phyloP scores from a whole-genome alignment of 2,113 vertebrate genomes.

The Chionodraco myersi region DNA sequence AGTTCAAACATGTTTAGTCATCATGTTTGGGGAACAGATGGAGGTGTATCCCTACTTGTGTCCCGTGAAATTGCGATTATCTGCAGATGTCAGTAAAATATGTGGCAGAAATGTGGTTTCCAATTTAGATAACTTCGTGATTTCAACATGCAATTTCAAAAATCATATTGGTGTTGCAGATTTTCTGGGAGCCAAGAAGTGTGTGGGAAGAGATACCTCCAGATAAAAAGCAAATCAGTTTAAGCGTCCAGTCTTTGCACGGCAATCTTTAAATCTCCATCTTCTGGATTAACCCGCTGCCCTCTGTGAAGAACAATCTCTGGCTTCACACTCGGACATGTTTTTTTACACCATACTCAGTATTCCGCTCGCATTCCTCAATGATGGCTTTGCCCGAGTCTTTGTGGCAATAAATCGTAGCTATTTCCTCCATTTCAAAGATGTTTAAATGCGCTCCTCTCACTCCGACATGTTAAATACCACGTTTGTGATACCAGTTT shows the following conservation, averaged over 20 bases:
- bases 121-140: background rate
- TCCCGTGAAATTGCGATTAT: background rate
- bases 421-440: slow-evolving; percentile 53
- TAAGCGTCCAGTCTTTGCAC: slow-evolving; percentile 47
- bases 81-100: background rate
- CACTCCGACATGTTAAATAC: slow-evolving; percentile 28
- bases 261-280: slow-evolving; percentile 55
- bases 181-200: background rate
- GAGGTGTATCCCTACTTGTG: background rate
- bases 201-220: slow-evolving; percentile 13
- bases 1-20: slow-evolving; percentile 8
- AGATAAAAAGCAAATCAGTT: slow-evolving; percentile 31
- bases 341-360: slow-evolving; percentile 29
- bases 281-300: slow-evolving; percentile 55
- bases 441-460: slow-evolving; percentile 39
- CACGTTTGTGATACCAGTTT: slow-evolving; percentile 38
- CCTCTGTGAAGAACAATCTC: slow-evolving; percentile 35
- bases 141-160: background rate
- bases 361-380: slow-evolving; percentile 50
- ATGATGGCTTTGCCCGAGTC: slow-evolving; percentile 7
- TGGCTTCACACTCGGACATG: slow-evolving; percentile 33
- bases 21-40: slow-evolving; percentile 5
- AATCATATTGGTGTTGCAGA: background rate
- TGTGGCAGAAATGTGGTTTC: background rate
- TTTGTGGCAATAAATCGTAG: slow-evolving; percentile 59